Conservation (phyloP, 2,113 vertebrate species). For the Daphoenositta chrysoptera region DNA sequence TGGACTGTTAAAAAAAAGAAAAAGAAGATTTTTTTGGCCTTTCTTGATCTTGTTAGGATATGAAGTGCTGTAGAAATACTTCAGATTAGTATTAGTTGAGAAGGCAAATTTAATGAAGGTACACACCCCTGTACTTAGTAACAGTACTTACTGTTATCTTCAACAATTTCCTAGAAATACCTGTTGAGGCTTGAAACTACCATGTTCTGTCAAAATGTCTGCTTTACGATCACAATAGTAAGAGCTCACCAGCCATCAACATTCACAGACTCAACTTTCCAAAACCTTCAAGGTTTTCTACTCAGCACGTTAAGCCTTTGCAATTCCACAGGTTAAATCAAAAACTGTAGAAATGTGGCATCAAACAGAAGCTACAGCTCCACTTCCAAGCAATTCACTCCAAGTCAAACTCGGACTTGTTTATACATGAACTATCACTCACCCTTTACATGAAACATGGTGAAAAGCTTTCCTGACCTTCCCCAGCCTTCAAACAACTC, state of each 20-base stretch:
- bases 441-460: not conserved
- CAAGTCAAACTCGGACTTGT: not conserved
- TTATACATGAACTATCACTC: not conserved
- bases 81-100: not conserved
- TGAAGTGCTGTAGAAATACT: not conserved
- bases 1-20: not conserved
- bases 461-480: not conserved
- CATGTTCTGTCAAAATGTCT: not conserved
- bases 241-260: not conserved
- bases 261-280: not conserved
- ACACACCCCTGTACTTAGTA: not conserved
- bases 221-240: not conserved
- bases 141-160: not conserved
- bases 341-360: not conserved
- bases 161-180: slow-evolving; percentile 43
- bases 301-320: not conserved
- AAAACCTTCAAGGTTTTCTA: not conserved
- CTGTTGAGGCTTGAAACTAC: not conserved
- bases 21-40: not conserved
- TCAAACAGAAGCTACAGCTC: not conserved
- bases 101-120: not conserved
- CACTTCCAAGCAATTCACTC: not conserved
- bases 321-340: not conserved
- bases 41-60: not conserved
- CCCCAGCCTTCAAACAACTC: not conserved